These are phyloP conservation scores for Folsomia candida DNA, from an alignment of 2,888 invertebrate genomes.

Conservation along the genomic window DNA sequence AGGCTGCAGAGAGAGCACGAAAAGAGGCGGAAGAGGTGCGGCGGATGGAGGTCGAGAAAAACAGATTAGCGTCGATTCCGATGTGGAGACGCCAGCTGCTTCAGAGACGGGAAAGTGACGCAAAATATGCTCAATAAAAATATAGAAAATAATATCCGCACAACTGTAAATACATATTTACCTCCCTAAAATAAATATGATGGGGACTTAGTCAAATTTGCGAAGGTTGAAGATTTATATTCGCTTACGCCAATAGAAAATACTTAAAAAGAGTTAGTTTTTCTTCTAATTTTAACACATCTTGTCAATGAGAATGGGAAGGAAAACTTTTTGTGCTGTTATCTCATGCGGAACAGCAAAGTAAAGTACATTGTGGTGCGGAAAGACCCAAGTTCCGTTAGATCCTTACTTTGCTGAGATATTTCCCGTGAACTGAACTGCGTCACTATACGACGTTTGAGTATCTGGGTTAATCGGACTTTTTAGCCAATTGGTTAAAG, in stretches of 20 bases:
- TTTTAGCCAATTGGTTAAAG: not conserved
- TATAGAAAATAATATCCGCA: too few relatives aligned
- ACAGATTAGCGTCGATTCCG: constrained; percentile 81
- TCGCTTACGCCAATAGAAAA: not conserved
- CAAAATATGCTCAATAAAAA: constrained; percentile 46
- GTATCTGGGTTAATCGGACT: constrained; percentile 11
- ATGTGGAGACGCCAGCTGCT: constrained; percentile 91
- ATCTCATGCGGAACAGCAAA: not conserved
- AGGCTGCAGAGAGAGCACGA: constrained; percentile 88
- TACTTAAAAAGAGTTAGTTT: not conserved
- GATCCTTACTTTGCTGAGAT: not conserved
- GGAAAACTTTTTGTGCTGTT: not conserved
- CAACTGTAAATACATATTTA: too few relatives aligned
- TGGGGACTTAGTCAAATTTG: not conserved
- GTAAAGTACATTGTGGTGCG: not conserved
- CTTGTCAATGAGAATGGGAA: not conserved
- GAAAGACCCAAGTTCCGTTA: not conserved
- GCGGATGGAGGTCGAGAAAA: constrained; percentile 77
- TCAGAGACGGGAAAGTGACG: constrained; percentile 54
- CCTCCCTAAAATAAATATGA: too few relatives aligned
- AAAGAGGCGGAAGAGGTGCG: constrained; percentile 85
- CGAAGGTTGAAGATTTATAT: not conserved
- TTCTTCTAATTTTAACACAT: not conserved
- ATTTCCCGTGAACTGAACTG: too few relatives aligned
- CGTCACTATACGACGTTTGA: not conserved